Evolutionary conservation across 1,140 invertebrate species (phyloP).

Genomic region (Eueides isabella): DNA sequence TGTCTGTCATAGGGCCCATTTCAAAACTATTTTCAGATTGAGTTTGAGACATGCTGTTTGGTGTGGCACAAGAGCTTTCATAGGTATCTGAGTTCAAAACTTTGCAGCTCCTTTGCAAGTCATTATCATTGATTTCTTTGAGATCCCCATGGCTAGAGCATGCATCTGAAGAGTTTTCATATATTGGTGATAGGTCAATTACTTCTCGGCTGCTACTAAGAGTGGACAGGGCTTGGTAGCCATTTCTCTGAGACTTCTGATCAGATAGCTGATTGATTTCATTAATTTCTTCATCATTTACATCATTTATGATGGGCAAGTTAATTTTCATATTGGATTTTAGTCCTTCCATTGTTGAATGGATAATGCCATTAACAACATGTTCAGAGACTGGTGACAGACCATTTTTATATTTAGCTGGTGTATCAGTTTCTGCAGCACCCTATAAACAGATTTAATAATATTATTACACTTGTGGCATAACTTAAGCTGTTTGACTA

Average conservation of each 20-base stretch:
- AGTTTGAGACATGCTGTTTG: conserved; percentile 78
- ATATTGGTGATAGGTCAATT: conserved; percentile 79
- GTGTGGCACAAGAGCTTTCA: conserved; percentile 76
- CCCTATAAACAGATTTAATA: conserved; percentile 53
- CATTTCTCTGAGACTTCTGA: conserved; percentile 69
- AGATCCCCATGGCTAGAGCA: conserved; percentile 80
- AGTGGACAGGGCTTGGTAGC: conserved; percentile 70
- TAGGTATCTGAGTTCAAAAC: conserved; percentile 71
- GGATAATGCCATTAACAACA: conserved; percentile 74
- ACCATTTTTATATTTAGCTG: conserved; percentile 77
- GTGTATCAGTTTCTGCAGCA: conserved; percentile 61
- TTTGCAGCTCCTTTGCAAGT: conserved; percentile 68
- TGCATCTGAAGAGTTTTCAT: conserved; percentile 81
- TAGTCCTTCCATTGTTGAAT: conserved; percentile 78
- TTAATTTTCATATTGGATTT: conserved; percentile 81
- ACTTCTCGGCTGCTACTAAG: conserved; percentile 76
- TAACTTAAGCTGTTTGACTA: no score
- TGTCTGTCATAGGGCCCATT: conserved; percentile 75
- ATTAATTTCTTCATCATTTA: conserved; percentile 72
- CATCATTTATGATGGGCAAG: conserved; percentile 79
- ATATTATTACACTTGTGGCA: background rate
- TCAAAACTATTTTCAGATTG: conserved; percentile 81
- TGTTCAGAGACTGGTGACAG: conserved; percentile 76
- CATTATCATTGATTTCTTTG: conserved; percentile 66
- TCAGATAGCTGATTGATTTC: conserved; percentile 50